Evolutionary conservation across 2,113 vertebrate genomes (phyloP).

Genomic region (Pogona vitticeps): DNA sequence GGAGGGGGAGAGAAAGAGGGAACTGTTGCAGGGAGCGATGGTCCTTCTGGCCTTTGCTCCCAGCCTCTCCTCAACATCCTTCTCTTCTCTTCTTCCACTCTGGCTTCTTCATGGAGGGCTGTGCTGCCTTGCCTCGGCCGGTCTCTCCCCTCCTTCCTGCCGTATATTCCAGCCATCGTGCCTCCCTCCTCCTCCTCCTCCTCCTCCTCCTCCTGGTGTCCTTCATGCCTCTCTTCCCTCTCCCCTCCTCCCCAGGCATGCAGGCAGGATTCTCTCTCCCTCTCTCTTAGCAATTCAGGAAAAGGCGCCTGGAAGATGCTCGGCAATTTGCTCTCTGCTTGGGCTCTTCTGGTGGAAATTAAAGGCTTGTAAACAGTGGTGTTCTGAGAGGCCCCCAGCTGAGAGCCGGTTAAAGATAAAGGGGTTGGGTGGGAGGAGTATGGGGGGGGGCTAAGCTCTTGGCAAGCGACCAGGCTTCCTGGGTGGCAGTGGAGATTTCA

Average conservation of each 20-base stretch:
- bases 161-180: not conserved
- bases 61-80: too few relatives aligned
- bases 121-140: too few relatives aligned
- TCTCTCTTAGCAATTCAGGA: conserved; percentile 22
- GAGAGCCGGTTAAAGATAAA: not conserved
- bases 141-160: not conserved
- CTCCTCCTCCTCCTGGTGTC: not conserved
- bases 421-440: not conserved
- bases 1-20: too few relatives aligned
- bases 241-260: rapidly evolving
- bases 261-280: not conserved
- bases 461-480: not conserved
- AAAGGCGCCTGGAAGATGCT: conserved; percentile 49
- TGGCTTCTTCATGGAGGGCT: too few relatives aligned
- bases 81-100: too few relatives aligned
- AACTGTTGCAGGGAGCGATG: too few relatives aligned
- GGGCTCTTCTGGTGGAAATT: conserved; percentile 37
- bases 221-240: not conserved
- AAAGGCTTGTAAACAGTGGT: conserved; percentile 44
- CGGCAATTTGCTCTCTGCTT: conserved; percentile 47
- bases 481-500: not conserved
- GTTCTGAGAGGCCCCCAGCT: not conserved
- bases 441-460: not conserved
- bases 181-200: rapidly evolving
- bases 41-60: too few relatives aligned